phyloP scores from a whole-genome alignment of 2,113 vertebrate genomes.

The Tachuris rubrigastra region DNA sequence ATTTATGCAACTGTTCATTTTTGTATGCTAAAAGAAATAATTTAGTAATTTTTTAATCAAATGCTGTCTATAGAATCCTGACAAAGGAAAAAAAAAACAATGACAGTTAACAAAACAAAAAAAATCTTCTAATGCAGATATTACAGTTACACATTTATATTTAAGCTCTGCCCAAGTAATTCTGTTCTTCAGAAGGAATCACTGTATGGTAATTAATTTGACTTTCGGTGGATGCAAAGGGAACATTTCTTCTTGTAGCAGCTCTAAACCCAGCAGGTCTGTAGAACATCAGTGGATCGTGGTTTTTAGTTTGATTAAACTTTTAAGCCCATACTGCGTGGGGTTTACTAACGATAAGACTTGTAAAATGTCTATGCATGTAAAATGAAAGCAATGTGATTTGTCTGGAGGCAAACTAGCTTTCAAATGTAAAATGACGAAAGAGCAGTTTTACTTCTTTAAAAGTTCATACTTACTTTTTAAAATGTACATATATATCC shows the following conservation, averaged over 20 bases:
- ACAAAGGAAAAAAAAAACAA: background rate
- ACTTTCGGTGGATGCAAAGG: background rate
- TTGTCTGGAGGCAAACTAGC: slow-evolving; percentile 16
- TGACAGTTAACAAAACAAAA: background rate
- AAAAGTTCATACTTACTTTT: background rate
- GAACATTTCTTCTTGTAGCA: background rate
- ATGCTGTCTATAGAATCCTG: background rate
- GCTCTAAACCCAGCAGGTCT: slow-evolving; percentile 7
- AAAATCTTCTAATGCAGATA: background rate
- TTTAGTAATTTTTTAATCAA: background rate
- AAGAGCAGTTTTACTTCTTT: background rate
- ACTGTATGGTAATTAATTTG: slow-evolving; percentile 3
- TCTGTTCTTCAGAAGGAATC: background rate
- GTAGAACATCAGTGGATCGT: background rate
- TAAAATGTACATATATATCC: background rate
- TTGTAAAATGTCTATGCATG: background rate
- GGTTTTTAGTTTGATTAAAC: slow-evolving; percentile 36
- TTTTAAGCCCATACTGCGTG: background rate
- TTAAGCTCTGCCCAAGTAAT: background rate
- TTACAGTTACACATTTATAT: background rate
- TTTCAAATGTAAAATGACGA: background rate
- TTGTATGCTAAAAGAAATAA: background rate
- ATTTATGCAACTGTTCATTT: background rate
- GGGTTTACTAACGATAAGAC: background rate
- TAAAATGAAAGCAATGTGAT: background rate